Percentiles rank a stretch among this genome's conserved stretches.
Evolutionary conservation across 2,113 vertebrate genomes (phyloP).

Genomic region (Emydura subglobosa): DNA sequence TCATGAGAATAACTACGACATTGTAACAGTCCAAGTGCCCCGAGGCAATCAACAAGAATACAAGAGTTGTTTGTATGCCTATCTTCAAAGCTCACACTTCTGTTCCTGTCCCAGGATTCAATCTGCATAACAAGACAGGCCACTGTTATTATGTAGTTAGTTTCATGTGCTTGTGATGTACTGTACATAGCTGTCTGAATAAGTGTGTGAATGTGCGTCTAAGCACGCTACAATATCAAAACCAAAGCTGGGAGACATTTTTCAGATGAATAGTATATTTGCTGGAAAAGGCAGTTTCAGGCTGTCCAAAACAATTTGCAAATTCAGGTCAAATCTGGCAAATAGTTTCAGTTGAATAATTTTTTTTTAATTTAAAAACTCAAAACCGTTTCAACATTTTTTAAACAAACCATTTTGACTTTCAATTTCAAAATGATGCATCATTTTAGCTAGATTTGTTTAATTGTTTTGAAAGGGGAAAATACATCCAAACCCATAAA

Average conservation of each 20-base stretch:
- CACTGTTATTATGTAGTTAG: background rate
- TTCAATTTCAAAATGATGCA: background rate
- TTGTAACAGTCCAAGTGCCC: background rate
- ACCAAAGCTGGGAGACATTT: background rate
- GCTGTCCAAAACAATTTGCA: background rate
- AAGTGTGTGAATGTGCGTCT: background rate
- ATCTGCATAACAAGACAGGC: background rate
- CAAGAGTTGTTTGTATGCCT: background rate
- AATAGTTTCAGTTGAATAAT: background rate
- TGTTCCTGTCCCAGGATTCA: background rate
- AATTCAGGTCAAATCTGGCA: background rate
- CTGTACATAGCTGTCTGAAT: background rate
- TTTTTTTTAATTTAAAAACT: background rate
- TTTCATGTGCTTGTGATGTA: background rate
- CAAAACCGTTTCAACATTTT: background rate
- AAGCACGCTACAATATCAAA: background rate
- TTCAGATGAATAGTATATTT: background rate
- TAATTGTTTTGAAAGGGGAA: background rate
- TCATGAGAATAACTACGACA: constrained; percentile 24
- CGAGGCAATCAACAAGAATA: background rate
- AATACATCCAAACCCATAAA: background rate
- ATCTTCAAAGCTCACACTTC: background rate
- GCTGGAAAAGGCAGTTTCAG: background rate
- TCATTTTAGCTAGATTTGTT: background rate
- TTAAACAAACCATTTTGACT: background rate